A percentile compares a stretch with the other conserved stretches of the same genome.
Evolutionary conservation across 2,888 invertebrate species (phyloP).

Genomic region (Oscheius sp.): DNA sequence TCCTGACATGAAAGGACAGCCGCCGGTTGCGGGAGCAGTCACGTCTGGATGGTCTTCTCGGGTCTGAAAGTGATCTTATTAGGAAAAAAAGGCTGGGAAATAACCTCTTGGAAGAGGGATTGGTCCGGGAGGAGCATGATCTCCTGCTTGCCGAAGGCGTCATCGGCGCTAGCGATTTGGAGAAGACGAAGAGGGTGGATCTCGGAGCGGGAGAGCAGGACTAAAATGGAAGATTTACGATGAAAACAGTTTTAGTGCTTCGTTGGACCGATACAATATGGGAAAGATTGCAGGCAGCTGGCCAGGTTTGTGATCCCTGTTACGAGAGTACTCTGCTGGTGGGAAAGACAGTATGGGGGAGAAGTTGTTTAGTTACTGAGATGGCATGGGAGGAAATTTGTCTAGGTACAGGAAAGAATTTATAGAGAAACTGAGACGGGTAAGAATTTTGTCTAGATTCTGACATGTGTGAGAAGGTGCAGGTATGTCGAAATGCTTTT

Average conservation of each 20-base stretch:
- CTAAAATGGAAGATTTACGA: conserved; percentile 37
- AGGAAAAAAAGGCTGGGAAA: background rate
- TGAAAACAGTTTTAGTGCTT: background rate
- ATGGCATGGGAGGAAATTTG: no score
- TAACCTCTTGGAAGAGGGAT: conserved; percentile 45
- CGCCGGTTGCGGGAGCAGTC: conserved; percentile 44
- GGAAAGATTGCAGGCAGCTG: no score
- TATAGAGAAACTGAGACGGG: no score
- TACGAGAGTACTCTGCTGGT: no score
- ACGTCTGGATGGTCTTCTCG: conserved; percentile 7
- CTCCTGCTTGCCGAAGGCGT: conserved; percentile 64
- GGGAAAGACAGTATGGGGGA: no score
- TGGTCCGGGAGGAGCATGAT: conserved; percentile 66
- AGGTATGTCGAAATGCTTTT: no score
- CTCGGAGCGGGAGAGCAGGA: conserved; percentile 43
- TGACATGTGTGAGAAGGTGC: no score
- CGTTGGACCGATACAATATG: no score
- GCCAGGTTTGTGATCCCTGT: no score
- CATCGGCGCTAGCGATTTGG: conserved; percentile 49
- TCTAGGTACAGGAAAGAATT: no score
- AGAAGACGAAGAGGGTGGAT: conserved; percentile 61
- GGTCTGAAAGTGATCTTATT: background rate
- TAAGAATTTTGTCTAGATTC: no score
- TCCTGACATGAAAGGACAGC: conserved; percentile 61
- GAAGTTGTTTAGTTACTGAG: no score